Conservation (phyloP, 2,888 invertebrate genomes). For the Drosophila pegasa region DNA sequence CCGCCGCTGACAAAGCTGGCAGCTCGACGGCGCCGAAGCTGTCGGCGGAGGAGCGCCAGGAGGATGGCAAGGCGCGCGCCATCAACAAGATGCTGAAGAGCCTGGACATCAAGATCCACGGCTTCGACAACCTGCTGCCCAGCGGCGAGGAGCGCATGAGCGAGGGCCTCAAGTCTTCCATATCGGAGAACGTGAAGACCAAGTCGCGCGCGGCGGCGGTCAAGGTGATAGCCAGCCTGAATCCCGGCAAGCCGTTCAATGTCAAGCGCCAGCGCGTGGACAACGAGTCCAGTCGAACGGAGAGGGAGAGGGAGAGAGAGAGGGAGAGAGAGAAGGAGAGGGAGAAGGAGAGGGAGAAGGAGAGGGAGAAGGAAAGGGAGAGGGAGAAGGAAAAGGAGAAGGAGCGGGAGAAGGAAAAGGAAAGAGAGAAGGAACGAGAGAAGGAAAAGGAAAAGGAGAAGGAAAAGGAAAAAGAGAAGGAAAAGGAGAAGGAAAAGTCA, state of each 20-base stretch:
- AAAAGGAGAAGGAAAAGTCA: constrained; percentile 31
- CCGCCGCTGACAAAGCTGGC: constrained; percentile 16
- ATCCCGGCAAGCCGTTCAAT: constrained; percentile 63
- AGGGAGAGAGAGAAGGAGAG: constrained; percentile 16
- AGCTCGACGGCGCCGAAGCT: constrained; percentile 39
- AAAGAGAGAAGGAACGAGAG: no score
- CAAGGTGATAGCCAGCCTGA: constrained; percentile 79
- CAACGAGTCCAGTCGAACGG: constrained; percentile 10
- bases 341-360: constrained; percentile 19
- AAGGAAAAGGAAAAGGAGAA: constrained; percentile 24
- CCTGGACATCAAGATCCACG: constrained; percentile 84
- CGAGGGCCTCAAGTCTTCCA: constrained; percentile 84
- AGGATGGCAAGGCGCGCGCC: constrained; percentile 83
- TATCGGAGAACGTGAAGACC: constrained; percentile 85
- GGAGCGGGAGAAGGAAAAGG: constrained; percentile 35
- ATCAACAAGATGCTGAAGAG: constrained; percentile 84
- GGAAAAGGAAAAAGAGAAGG: constrained; percentile 15
- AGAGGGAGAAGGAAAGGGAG: constrained; percentile 21
- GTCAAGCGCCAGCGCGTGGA: constrained; percentile 57
- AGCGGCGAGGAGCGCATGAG: constrained; percentile 81
- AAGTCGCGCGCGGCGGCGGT: constrained; percentile 84
- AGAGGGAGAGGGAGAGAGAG: constrained; percentile 22
- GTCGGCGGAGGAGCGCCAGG: constrained; percentile 66
- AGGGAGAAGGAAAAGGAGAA: constrained; percentile 37
- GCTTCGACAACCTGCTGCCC: constrained; percentile 83